Evolutionary conservation across 1,140 invertebrate species (phyloP), one percentile per base, ranked within the genome.

Genomic region (Penaeus vannamei): DNA sequence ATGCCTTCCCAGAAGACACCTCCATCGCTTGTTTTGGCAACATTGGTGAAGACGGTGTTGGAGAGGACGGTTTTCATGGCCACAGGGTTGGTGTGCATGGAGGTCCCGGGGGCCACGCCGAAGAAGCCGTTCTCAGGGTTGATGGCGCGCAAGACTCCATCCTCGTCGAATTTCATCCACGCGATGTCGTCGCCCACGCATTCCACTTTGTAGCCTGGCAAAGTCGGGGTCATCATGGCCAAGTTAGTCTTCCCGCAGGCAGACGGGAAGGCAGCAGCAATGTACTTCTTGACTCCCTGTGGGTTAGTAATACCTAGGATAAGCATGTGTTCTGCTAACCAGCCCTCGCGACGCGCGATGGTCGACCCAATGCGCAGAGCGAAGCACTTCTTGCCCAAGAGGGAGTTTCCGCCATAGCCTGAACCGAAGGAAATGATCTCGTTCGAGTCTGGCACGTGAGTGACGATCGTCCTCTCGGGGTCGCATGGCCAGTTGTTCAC

Each of bases 1-100:
- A 99, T 95, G 20, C 99, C 99, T 93, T 99, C 99, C 99, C 99
- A 99, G 93, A 94, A 98, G 0, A 98, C 96, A 22, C 97, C 97
- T 99, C 53, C 53, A 17, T 53, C 53, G 53, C 53, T 53, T 17
- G 53, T 53, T 17, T 53, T 53, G 53, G 53, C 53, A 53, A 53
- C 53, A 53, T 53, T 53, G 53, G 53, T 53, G 53, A 53, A 53
- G 53, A 53, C 17, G 53, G 53, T 53, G 53, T 53, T 53, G 53
- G 53, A 53, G 12, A 53, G 53, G 53, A 53, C 53, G 53, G 53
- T 53, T 17, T 53, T 53, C 53, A 53, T 53, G 53, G 53, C 53
- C 0, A 53, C 53, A 17, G 53, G 53, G 17, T 53, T 53, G 53
- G 53, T 53, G 53, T 53, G 53, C 53, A 53, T 53, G 8, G 53